Conservation (phyloP, 2,113 vertebrate genomes). For the Numida meleagris region DNA sequence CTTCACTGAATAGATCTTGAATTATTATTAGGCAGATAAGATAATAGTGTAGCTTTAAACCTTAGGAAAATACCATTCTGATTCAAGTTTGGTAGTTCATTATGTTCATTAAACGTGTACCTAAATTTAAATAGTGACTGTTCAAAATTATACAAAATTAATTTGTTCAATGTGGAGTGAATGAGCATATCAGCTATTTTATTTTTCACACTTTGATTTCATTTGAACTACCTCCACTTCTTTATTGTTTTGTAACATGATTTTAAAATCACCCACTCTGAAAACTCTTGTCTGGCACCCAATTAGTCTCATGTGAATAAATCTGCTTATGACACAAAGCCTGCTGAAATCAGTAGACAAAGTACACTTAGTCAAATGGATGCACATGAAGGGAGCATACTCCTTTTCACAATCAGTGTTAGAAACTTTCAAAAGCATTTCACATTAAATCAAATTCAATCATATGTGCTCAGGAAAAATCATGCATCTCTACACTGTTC, state of each 20-base stretch:
- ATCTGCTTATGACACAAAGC: neutral
- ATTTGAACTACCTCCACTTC: neutral
- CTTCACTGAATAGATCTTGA: neutral
- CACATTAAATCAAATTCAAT: neutral
- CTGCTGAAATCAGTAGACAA: neutral
- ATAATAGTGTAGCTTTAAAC: neutral
- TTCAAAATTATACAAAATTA: neutral
- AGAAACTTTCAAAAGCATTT: neutral
- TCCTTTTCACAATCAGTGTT: neutral
- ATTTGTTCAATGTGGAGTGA: neutral
- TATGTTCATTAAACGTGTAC: neutral
- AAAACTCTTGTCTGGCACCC: neutral
- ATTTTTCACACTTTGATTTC: neutral
- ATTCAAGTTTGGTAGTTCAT: neutral
- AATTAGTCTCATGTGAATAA: neutral
- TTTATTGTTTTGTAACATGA: neutral
- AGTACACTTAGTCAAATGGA: neutral
- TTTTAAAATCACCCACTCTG: neutral
- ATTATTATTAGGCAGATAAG: neutral
- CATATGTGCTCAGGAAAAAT: neutral
- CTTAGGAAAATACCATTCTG: neutral
- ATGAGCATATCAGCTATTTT: neutral
- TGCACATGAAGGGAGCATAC: neutral
- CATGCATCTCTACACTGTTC: neutral
- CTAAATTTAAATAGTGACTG: neutral